Evolutionary conservation across 2,113 vertebrate genomes (phyloP), one percentile per base, ranked within the genome.

Genomic region (Gnathonemus echidnorhynchus): DNA sequence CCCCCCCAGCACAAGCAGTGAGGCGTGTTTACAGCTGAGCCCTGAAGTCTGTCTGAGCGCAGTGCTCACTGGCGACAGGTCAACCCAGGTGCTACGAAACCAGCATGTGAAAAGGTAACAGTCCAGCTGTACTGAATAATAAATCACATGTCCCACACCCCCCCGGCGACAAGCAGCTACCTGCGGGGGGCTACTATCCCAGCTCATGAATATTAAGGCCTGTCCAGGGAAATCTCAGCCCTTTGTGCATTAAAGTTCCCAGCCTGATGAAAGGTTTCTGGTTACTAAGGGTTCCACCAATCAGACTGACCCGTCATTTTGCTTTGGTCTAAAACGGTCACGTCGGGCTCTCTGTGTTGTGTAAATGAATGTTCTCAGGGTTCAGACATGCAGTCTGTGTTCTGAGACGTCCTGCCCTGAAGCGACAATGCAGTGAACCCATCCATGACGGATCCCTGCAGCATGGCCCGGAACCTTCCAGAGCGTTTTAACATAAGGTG

Each of bases 141-240:
- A 88, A 88, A 84, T 88, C 24, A 88, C 42, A n/a, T 19, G 48
- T 58, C 53, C 87, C 19, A 48, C 17, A 15, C 50, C 15, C 50
- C 48, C 39, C 6, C 15, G 1, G 15, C 87, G 48, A 83, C 17
- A 49, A 49, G 15, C 49, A 88, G 87, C 19, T 80, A 11, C 66
- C 86, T 17, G 19, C 49, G 0, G 84, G 27, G 85, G 56, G 45
- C 13, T 86, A 42, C 49, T 49, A 9, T 62, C 52, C 31, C 42
- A 42, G 74, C 56, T 74, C 46, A 84, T 83, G 58, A 83, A 90
- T 90, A 88, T 90, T 88, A 88, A 88, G 52, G 62, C 85, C 48
- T 77, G 87, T 77, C 35, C 27, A 31, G 35, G 56, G 83, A 70
- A 77, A 24, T 77, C 48, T 49, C 15, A 31, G 35, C 24, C 15